phyloP scores from a whole-genome alignment of 2,888 invertebrate species.

The Amblyjoppa proteus region DNA sequence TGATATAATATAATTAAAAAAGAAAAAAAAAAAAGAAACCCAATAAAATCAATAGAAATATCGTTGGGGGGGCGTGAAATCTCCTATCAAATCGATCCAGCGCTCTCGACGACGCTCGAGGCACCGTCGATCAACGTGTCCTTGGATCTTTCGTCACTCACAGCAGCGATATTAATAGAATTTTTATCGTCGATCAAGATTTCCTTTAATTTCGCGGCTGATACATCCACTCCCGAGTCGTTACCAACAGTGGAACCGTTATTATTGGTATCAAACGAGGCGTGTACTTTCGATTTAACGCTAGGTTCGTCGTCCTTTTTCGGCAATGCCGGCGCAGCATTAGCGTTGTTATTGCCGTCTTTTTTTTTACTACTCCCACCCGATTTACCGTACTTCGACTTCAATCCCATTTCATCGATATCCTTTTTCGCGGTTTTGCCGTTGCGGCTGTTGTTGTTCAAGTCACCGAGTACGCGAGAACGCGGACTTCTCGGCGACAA shows the following conservation, averaged over 20 bases:
- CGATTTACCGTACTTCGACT: conserved; percentile 68
- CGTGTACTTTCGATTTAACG: conserved; percentile 27
- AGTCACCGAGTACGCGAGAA: conserved; percentile 53
- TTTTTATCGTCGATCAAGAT: conserved; percentile 50
- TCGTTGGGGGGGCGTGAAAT: conserved; percentile 38
- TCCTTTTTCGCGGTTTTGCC: conserved; percentile 41
- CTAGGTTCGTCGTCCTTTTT: conserved; percentile 39
- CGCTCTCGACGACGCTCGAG: conserved; percentile 40
- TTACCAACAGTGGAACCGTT: conserved; percentile 63
- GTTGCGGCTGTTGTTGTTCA: conserved; percentile 55
- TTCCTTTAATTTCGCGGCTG: conserved; percentile 35
- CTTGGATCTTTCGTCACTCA: conserved; percentile 56
- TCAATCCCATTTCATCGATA: conserved; percentile 70
- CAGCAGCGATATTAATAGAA: conserved; percentile 43
- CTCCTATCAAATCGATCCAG: conserved; percentile 59
- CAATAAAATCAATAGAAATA: conserved; percentile 47
- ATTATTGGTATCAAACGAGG: conserved; percentile 68
- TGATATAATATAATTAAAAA: conserved; percentile 13
- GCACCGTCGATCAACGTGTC: conserved; percentile 27
- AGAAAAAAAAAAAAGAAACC: conserved; percentile 20
- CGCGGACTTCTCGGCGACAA: conserved; percentile 18
- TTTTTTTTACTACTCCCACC: conserved; percentile 43
- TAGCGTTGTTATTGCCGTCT: conserved; percentile 58
- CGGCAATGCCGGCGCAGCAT: conserved; percentile 26
- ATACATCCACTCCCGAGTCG: conserved; percentile 46